Evolutionary conservation across 2,797 vertebrate species (phyloP).

Genomic region (Lutjanus campechanus): DNA sequence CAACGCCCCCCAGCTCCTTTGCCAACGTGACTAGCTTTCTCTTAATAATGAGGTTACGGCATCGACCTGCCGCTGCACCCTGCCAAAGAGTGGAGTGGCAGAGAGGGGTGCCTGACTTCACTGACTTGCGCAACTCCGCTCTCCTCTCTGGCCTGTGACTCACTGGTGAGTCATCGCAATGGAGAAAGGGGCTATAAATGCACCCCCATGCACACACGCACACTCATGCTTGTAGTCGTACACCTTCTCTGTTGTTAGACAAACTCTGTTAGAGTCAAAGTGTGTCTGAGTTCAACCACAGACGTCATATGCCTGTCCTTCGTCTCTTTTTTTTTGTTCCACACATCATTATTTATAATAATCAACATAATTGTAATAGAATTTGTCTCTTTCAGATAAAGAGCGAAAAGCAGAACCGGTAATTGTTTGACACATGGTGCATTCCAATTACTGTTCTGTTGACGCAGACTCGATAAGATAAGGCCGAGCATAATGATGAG

Average conservation of each 20-base stretch:
- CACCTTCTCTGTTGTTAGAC: not conserved
- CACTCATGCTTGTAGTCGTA: not conserved
- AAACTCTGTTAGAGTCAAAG: not conserved
- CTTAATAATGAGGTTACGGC: slow-evolving; percentile 56
- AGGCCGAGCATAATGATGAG: slow-evolving; percentile 42
- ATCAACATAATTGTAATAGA: slow-evolving; percentile 28
- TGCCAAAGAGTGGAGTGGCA: slow-evolving; percentile 19
- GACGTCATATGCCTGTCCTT: slow-evolving; percentile 22
- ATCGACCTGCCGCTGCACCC: slow-evolving; percentile 26
- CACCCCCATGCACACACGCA: slow-evolving; percentile 15
- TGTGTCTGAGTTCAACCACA: slow-evolving; percentile 1
- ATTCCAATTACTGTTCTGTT: slow-evolving; percentile 61
- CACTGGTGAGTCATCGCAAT: slow-evolving; percentile 73
- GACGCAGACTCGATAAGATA: slow-evolving; percentile 43
- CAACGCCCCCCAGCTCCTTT: slow-evolving; percentile 21
- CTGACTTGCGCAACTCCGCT: slow-evolving; percentile 56
- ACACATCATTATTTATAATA: slow-evolving; percentile 23
- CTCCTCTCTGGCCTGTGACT: slow-evolving; percentile 61
- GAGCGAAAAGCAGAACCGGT: slow-evolving; percentile 27
- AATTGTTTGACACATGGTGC: slow-evolving; percentile 57
- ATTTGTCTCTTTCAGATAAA: slow-evolving; percentile 49
- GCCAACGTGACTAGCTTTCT: slow-evolving; percentile 20
- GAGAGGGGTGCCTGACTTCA: slow-evolving; percentile 51
- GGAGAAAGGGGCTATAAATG: slow-evolving; percentile 43
- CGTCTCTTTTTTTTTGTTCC: slow-evolving; percentile 6